These are phyloP conservation scores for Heterochromis multidens DNA, from an alignment of 2,113 vertebrate genomes.

Conservation along the genomic window DNA sequence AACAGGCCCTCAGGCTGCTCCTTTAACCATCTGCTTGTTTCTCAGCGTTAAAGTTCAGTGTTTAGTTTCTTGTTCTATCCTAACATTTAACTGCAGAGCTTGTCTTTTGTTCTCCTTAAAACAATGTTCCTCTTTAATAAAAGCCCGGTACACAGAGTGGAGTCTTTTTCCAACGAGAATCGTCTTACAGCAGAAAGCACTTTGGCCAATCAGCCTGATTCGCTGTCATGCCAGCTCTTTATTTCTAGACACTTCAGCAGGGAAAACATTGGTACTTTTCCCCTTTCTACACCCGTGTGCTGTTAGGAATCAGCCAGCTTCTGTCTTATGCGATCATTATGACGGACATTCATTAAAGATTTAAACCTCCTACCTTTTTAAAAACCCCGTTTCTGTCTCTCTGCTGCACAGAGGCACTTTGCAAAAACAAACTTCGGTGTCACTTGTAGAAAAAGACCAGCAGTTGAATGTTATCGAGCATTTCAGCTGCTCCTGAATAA, in stretches of 20 bases:
- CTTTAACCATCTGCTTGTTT: not conserved
- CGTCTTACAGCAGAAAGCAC: constrained; percentile 15
- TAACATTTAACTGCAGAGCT: not conserved
- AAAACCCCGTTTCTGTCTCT: not conserved
- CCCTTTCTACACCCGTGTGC: not conserved
- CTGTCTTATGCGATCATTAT: not conserved
- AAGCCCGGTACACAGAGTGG: not conserved
- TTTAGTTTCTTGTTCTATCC: not conserved
- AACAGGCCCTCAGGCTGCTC: not conserved
- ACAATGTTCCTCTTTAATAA: not conserved
- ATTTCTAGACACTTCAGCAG: not conserved
- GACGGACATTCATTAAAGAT: constrained; percentile 30
- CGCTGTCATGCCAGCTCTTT: not conserved
- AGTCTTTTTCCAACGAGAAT: not conserved
- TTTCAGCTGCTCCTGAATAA: constrained; percentile 39
- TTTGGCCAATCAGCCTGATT: not conserved
- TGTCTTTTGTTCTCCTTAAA: not conserved
- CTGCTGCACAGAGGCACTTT: not conserved
- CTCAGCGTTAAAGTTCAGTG: not conserved
- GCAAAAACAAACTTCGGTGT: not conserved
- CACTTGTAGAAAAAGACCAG: not conserved
- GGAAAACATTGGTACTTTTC: not conserved
- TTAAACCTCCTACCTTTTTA: not conserved
- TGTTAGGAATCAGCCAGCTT: not conserved
- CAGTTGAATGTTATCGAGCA: constrained; percentile 2